These are phyloP conservation scores for Leptopilina syphax DNA, from an alignment of 2,888 invertebrate genomes.

Conservation along the genomic window DNA sequence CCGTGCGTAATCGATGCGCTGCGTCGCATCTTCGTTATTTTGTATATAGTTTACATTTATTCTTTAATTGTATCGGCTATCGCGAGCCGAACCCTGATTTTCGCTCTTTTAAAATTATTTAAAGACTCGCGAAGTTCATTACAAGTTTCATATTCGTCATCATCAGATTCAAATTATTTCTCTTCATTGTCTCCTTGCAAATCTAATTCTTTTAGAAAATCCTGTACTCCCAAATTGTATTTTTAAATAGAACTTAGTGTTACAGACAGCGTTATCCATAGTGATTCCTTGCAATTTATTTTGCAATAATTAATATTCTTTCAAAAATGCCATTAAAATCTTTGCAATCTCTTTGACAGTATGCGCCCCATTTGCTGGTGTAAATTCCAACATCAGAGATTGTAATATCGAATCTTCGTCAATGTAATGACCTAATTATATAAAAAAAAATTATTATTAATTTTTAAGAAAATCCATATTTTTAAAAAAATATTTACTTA, in stretches of 20 bases:
- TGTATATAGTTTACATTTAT: no score
- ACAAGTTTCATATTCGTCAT: neutral
- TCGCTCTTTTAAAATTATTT: no score
- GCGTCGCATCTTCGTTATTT: no score
- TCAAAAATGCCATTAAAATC: no score
- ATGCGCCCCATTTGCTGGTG: constrained; percentile 49
- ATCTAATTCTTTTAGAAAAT: constrained; percentile 9
- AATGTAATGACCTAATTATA: constrained; percentile 48
- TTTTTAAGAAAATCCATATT: constrained; percentile 27
- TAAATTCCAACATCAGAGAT: constrained; percentile 54
- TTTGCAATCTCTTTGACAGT: constrained; percentile 49
- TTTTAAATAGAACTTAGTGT: constrained; percentile 39
- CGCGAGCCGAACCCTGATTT: no score
- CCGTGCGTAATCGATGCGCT: no score
- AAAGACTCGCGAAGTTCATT: no score
- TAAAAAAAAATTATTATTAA: neutral
- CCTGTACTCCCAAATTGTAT: constrained; percentile 42
- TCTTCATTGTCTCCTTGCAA: neutral
- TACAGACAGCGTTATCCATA: no score
- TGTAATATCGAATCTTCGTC: constrained; percentile 51
- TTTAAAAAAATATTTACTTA: no score
- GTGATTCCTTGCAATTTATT: no score
- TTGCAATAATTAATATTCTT: no score
- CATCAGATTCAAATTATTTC: neutral
- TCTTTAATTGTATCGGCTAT: neutral